Evolutionary conservation across 2,797 vertebrate genomes (phyloP).

Genomic region (Phataginus tricuspis): DNA sequence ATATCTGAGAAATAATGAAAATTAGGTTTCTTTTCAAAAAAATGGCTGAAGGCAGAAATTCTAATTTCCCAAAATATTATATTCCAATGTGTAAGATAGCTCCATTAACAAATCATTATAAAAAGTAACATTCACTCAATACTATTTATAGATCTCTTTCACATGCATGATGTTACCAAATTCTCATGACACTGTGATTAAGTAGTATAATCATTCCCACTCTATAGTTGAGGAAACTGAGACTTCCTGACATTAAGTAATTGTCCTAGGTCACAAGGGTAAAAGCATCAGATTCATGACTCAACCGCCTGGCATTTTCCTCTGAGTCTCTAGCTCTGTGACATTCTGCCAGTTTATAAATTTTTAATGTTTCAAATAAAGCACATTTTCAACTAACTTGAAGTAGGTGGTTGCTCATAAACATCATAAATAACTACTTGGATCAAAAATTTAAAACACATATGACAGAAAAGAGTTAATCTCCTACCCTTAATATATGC

Average conservation of each 20-base stretch:
- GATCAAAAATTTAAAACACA: not conserved
- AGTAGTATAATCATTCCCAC: not conserved
- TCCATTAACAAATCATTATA: not conserved
- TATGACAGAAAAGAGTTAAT: not conserved
- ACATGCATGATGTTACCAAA: not conserved
- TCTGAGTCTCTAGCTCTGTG: not conserved
- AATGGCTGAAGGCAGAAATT: conserved; percentile 39
- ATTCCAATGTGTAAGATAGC: not conserved
- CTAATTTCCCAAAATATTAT: not conserved
- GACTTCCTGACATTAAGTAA: conserved; percentile 1
- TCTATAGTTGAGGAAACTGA: conserved; percentile 5
- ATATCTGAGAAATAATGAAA: not conserved
- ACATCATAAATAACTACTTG: not conserved
- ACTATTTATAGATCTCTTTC: not conserved
- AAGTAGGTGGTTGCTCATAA: not conserved
- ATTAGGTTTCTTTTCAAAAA: conserved; percentile 41
- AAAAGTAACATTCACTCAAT: not conserved
- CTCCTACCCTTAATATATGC: not conserved
- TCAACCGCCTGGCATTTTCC: not conserved
- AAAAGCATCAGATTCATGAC: not conserved
- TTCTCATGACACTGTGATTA: not conserved
- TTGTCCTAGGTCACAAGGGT: not conserved
- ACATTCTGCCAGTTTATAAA: not conserved
- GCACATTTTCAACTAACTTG: not conserved
- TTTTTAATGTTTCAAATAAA: not conserved